These are phyloP conservation scores for Yoshiicerus persimilis DNA, from an alignment of 1,140 invertebrate genomes.

Conservation along the genomic window DNA sequence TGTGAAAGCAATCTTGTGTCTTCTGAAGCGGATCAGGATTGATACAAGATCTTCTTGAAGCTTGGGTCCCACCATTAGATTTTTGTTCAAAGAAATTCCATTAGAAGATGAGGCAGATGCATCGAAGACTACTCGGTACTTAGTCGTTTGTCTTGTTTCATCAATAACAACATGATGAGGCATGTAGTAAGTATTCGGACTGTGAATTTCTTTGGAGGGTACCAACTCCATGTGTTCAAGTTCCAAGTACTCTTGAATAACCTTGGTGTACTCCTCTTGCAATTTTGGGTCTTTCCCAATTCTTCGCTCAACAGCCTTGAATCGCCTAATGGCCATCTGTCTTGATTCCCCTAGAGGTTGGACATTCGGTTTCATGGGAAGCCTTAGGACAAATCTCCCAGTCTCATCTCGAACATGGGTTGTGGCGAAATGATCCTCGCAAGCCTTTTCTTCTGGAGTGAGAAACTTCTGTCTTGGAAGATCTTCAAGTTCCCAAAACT, in stretches of 20 bases:
- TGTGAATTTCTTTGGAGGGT: not conserved
- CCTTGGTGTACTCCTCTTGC: not conserved
- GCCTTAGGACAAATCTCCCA: slow-evolving; percentile 43
- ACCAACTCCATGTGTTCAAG: not conserved
- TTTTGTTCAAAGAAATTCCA: slow-evolving; percentile 52
- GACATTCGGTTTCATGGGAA: slow-evolving; percentile 46
- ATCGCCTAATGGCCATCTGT: not conserved
- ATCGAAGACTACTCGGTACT: slow-evolving; percentile 53
- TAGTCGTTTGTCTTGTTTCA: slow-evolving; percentile 45
- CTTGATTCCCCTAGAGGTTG: slow-evolving; percentile 17
- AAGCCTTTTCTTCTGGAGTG: slow-evolving; percentile 33
- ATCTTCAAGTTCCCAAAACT: slow-evolving; percentile 52
- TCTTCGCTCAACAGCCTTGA: not conserved
- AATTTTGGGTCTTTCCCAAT: not conserved
- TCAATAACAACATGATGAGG: slow-evolving; percentile 52
- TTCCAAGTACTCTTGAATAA: not conserved
- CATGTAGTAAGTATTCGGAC: slow-evolving; percentile 32
- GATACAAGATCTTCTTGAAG: slow-evolving; percentile 44
- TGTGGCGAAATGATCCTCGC: slow-evolving; percentile 45
- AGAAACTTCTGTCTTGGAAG: not conserved
- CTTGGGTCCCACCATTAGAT: slow-evolving; percentile 50
- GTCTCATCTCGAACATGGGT: slow-evolving; percentile 28
- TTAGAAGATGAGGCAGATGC: slow-evolving; percentile 48
- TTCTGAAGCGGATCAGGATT: slow-evolving; percentile 42
- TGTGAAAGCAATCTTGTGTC: slow-evolving; percentile 37